Conservation (phyloP, 2,888 invertebrate species). For the Caenorhabditis angaria region DNA sequence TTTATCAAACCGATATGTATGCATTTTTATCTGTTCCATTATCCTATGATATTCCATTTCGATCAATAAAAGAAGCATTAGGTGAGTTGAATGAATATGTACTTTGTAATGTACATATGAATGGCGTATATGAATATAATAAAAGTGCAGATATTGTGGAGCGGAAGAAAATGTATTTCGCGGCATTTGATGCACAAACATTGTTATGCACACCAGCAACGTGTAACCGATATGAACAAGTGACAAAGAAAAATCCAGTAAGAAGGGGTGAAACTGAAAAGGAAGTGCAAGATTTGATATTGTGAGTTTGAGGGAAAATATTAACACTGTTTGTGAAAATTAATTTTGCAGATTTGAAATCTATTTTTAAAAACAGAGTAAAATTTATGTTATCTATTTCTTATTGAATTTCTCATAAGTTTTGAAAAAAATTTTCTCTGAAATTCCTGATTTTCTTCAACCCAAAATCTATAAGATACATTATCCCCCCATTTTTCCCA, state of each 20-base stretch:
- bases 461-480: no score
- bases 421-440: no score
- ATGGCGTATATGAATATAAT: no score
- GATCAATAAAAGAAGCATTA: slow-evolving; percentile 37
- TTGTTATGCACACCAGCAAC: slow-evolving; percentile 35
- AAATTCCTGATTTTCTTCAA: no score
- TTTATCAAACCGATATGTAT: slow-evolving; percentile 55
- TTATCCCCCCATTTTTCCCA: no score
- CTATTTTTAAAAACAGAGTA: no score
- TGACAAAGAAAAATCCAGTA: slow-evolving; percentile 29
- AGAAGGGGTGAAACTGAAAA: slow-evolving; percentile 15
- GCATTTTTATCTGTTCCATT: slow-evolving; percentile 48
- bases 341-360: no score
- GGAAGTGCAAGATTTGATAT: slow-evolving; percentile 27
- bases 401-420: no score
- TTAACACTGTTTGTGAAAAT: no score
- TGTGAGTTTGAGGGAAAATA: slow-evolving; percentile 27
- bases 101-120: no score
- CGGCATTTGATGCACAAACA: slow-evolving; percentile 40
- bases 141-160: slow-evolving; percentile 46
- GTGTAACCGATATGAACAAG: slow-evolving; percentile 32
- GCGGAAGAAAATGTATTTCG: slow-evolving; percentile 38
- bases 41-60: slow-evolving; percentile 52
- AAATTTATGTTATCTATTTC: no score
- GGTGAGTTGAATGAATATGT: slow-evolving; percentile 14